Conservation (phyloP, 92 coral and sea anemone species). For the Ricordea florida region DNA sequence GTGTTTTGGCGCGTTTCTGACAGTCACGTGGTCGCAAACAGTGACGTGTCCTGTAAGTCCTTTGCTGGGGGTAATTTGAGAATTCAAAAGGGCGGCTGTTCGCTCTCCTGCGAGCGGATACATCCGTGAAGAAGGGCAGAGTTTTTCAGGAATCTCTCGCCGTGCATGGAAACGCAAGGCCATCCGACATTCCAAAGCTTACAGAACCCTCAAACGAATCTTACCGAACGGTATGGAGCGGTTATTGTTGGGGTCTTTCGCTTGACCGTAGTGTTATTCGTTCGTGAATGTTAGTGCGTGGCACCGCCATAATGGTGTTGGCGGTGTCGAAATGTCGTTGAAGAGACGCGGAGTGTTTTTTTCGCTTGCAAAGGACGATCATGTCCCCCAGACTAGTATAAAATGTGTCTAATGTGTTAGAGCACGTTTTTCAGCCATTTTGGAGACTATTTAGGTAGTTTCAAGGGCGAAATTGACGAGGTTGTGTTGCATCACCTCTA, state of each 20-base stretch:
- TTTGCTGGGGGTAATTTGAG: constrained; percentile 99
- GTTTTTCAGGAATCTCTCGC: constrained; percentile 87
- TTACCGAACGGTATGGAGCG: constrained; percentile 94
- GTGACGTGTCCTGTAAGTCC: constrained; percentile 91
- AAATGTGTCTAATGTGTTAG: constrained; percentile 65
- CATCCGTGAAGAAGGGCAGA: constrained; percentile 68
- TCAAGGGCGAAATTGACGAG: constrained; percentile 79
- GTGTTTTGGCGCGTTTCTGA: constrained; percentile 84
- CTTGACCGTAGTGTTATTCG: constrained; percentile 70
- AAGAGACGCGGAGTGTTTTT: constrained; percentile 85
- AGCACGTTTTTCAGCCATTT: constrained; percentile 71
- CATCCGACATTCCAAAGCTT: constrained; percentile 99
- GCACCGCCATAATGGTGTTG: constrained; percentile 94
- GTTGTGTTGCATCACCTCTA: constrained; percentile 93
- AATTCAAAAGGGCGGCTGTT: constrained; percentile 99
- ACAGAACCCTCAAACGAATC: constrained; percentile 88
- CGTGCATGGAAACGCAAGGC: constrained; percentile 99
- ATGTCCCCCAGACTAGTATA: constrained; percentile 55
- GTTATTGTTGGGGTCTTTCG: constrained; percentile 76
- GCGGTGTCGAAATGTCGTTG: constrained; percentile 85
- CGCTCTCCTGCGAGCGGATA: constrained; percentile 90
- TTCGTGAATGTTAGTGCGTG: constrained; percentile 77
- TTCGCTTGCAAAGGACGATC: constrained; percentile 50
- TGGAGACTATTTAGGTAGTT: constrained; percentile 56
- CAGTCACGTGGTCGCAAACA: constrained; percentile 71